Evolutionary conservation across 2,888 invertebrate genomes (phyloP), one percentile per base, ranked within the genome.

Genomic region (Euphydryas editha): DNA sequence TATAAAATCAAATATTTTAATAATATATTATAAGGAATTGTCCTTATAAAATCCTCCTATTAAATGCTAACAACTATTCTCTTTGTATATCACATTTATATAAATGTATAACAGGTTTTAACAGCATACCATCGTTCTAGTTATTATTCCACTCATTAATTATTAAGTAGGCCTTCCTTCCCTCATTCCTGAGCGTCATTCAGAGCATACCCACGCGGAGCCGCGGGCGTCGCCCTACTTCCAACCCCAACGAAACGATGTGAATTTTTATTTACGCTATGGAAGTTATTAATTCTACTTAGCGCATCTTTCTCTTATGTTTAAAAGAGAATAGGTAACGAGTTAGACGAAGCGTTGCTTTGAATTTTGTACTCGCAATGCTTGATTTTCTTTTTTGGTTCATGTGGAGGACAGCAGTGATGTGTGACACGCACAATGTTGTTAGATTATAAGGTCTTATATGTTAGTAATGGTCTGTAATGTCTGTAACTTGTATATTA

Each of bases 211-310:
- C 11, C 21, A 20, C 49, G 49, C n/a, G 13, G 49, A 49, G 49
- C 49, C 49, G 49, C 49, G 49, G 24, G 49, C 49, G 49, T 49
- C 49, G 49, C 5, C 49, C 49, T 49, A 49, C 49, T 49, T 49
- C 13, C 49, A 49, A 49, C 49, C 49, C 49, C 15, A 21, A 49
- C 11, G 20, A 20, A 20, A 47, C 20, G 47, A 47, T 20, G 47
- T 47, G 21, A 47, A 21, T 21, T 47, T 47, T 47, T 20, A 20
- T 47, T 47, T 47, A 47, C 13, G 6, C 47, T 47, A 17, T 44
- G 44, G 11, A 47, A 20, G 20, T 20, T 47, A 11, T 47, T 20
- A 47, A 11, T 47, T 47, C 20, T 20, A 47, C 47, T 47, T 20
- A 47, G 20, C 20, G 47, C 13, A 47, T 47, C 47, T 46, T 46